These are phyloP conservation scores for Micromesistius poutassou DNA, from an alignment of 2,797 vertebrate species.

Conservation along the genomic window DNA sequence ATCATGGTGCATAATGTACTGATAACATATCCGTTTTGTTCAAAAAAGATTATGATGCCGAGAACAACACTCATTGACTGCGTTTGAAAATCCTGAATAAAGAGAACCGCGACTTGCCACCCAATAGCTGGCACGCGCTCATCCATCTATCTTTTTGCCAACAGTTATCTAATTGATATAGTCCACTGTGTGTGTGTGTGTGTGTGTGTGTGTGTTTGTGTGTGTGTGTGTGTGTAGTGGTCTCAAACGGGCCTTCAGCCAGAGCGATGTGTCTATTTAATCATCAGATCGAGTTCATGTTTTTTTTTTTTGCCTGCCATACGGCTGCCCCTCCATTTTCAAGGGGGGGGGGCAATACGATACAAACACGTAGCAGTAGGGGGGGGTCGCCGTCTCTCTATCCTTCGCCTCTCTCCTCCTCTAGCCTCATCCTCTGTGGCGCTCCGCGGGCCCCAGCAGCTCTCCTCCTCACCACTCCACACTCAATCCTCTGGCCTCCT, in stretches of 20 bases:
- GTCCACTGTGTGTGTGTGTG: conserved; percentile 3
- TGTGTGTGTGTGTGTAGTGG: conserved; percentile 26
- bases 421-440: conserved; percentile 45
- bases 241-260: conserved; percentile 63
- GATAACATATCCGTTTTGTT: conserved; percentile 43
- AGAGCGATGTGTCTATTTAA: conserved; percentile 73
- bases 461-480: conserved; percentile 46
- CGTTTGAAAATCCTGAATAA: neutral
- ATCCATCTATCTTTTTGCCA: conserved; percentile 42
- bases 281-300: conserved; percentile 73
- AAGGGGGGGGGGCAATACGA: conserved; percentile 63
- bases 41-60: conserved; percentile 43
- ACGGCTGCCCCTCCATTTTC: conserved; percentile 60
- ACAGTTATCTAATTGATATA: conserved; percentile 37
- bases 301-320: conserved; percentile 62
- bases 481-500: conserved; percentile 59
- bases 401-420: conserved; percentile 35
- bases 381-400: conserved; percentile 38
- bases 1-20: conserved; percentile 50
- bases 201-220: conserved; percentile 20
- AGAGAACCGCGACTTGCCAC: neutral
- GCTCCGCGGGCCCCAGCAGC: conserved; percentile 57
- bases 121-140: conserved; percentile 16
- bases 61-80: conserved; percentile 13
- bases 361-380: conserved; percentile 63